Evolutionary conservation across 2,113 vertebrate species (phyloP).

Genomic region (Cranoglanis bouderius): DNA sequence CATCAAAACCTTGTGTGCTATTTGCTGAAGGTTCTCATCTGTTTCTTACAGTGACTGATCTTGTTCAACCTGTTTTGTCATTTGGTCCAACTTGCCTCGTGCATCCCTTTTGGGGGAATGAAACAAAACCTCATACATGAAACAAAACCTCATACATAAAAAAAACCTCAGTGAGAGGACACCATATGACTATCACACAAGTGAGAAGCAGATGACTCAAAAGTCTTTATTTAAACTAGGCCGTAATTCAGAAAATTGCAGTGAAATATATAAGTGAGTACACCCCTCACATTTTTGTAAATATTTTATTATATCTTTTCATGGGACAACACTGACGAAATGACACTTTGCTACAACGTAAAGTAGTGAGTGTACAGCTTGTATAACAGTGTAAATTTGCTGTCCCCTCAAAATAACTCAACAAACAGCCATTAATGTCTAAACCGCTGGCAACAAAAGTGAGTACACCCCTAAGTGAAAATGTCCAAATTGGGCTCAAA

Average conservation of each 20-base stretch:
- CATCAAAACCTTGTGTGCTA: constrained; percentile 73
- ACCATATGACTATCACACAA: constrained; percentile 19
- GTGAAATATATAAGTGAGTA: no score
- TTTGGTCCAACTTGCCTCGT: constrained; percentile 74
- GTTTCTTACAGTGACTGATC: constrained; percentile 75
- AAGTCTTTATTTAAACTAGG: neutral
- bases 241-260: neutral
- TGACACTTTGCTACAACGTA: no score
- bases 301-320: no score
- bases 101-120: constrained; percentile 67
- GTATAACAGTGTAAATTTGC: no score
- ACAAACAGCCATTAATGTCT: no score
- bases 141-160: neutral
- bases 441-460: no score
- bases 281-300: no score
- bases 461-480: no score
- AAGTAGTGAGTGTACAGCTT: no score
- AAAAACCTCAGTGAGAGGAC: neutral
- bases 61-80: constrained; percentile 73
- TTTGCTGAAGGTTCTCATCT: constrained; percentile 80
- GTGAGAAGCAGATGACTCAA: neutral
- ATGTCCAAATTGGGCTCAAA: no score
- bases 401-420: no score
- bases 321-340: no score
- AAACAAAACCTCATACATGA: neutral